Percentiles rank a stretch among this genome's conserved stretches.
Conservation (phyloP, 1,140 invertebrate genomes). For the Myzus persicae region DNA sequence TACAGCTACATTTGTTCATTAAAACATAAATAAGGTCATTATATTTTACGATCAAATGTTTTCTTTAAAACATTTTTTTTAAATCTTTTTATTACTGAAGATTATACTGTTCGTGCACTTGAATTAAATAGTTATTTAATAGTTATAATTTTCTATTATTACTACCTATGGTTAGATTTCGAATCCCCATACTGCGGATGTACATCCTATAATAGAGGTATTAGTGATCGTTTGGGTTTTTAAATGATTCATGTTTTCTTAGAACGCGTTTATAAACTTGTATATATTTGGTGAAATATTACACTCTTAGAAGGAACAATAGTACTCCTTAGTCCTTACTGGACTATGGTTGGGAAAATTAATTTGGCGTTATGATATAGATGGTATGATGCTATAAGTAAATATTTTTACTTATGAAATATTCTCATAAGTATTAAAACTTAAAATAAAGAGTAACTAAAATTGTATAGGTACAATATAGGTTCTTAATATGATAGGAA, state of each 20-base stretch:
- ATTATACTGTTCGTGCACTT: slow-evolving; percentile 17
- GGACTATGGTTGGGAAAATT: neutral
- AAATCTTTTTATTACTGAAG: slow-evolving; percentile 25
- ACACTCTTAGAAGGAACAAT: neutral
- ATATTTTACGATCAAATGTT: slow-evolving; percentile 35
- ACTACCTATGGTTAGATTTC: neutral
- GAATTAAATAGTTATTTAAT: neutral
- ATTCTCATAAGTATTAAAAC: neutral
- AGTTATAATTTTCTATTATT: neutral
- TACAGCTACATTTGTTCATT: neutral
- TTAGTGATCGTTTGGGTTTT: neutral
- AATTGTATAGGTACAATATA: neutral
- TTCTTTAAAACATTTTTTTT: slow-evolving; percentile 5
- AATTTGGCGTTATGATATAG: neutral
- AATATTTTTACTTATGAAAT: neutral
- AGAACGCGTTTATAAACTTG: neutral
- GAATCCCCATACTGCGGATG: neutral
- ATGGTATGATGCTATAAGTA: neutral
- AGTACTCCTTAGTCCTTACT: neutral
- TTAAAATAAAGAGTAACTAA: neutral
- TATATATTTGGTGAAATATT: neutral
- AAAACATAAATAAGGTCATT: neutral
- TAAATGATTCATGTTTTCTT: neutral
- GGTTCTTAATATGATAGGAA: neutral
- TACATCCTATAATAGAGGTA: neutral